Base-by-base conservation (phyloP, 2,888 invertebrate genomes). In the Chrysolina americana region DNA sequence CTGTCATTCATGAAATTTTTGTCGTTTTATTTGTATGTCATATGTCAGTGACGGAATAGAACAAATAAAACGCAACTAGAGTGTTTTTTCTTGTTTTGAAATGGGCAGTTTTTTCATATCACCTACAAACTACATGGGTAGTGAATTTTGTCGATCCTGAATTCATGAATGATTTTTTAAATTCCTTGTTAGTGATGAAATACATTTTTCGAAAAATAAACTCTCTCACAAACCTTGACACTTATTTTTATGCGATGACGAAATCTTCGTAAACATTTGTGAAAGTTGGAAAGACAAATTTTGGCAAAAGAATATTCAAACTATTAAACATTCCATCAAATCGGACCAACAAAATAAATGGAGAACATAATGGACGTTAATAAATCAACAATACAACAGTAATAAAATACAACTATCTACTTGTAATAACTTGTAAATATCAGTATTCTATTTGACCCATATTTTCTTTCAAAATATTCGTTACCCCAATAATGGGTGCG, bases 401-500 rank as follows among this genome's bases (percentile, higher is more conserved):
- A 15, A 44, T 15, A 44, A 44, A 15, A 11, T 1, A n/a, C n/a
- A n/a, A n/a, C n/a, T n/a, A n/a, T n/a, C n/a, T 44, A 48, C 48
- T 48, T 8, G n/a, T 9, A 6, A 48, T 48, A 48, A 48, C 2
- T 17, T 48, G 53, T 53, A 13, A 53, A 53, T 53, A 53, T 15
- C 5, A 13, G 15, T 15, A 44, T 53, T 19, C 53, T 13, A 5
- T 15, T 71, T 74, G 74, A 74, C 71, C 74, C 28, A 71, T 41
- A 65, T 41, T 53, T n/a, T 66, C 63, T 23, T 48, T n/a, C 63
- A 17, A 47, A 68, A 41, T 65, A 69, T 36, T 28, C 15, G 53
- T 53, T n/a, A 66, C 66, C 36, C 53, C 66, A 19, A 68, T 11
- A 41, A 91, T 91, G 91, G 91, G 91, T 68, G 86, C 87, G 71